Evolutionary conservation across 2,797 vertebrate genomes (phyloP).

Genomic region (Hybognathus amarus): DNA sequence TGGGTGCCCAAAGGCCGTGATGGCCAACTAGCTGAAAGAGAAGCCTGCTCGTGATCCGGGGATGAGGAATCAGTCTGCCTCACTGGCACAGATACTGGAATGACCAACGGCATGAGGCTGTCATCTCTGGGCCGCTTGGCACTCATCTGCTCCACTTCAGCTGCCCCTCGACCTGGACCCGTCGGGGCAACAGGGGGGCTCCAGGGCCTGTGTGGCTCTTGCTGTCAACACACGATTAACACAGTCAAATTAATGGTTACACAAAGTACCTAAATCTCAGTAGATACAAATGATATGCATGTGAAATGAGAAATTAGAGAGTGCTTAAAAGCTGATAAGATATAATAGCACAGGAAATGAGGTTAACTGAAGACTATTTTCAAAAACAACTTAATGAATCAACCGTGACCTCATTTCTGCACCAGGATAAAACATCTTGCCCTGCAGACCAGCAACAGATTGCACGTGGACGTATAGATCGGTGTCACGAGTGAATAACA

Average conservation of each 20-base stretch:
- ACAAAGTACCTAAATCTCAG: neutral
- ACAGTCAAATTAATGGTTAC: neutral
- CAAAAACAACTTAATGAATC: conserved; percentile 31
- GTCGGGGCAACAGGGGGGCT: conserved; percentile 65
- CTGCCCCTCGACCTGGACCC: conserved; percentile 52
- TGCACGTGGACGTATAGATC: conserved; percentile 9
- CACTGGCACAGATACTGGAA: conserved; percentile 96
- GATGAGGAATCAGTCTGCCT: conserved; percentile 78
- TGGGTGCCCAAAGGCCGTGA: conserved; percentile 68
- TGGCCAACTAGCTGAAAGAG: conserved; percentile 74
- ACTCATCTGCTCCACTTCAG: conserved; percentile 69
- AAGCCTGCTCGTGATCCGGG: conserved; percentile 74
- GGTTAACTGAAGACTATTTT: conserved; percentile 6
- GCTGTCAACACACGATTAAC: conserved; percentile 22
- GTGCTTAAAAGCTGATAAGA: conserved; percentile 14
- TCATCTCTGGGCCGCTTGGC: conserved; percentile 86
- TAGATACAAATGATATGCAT: neutral
- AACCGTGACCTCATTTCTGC: neutral
- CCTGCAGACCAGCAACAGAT: neutral
- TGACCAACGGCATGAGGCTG: conserved; percentile 89
- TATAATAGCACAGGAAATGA: conserved; percentile 14
- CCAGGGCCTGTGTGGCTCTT: conserved; percentile 79
- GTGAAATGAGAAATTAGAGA: conserved; percentile 7
- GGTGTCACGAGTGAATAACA: conserved; percentile 21
- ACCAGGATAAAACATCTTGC: neutral